Conservation (phyloP, 2,113 vertebrate species). For the Canis aureus region DNA sequence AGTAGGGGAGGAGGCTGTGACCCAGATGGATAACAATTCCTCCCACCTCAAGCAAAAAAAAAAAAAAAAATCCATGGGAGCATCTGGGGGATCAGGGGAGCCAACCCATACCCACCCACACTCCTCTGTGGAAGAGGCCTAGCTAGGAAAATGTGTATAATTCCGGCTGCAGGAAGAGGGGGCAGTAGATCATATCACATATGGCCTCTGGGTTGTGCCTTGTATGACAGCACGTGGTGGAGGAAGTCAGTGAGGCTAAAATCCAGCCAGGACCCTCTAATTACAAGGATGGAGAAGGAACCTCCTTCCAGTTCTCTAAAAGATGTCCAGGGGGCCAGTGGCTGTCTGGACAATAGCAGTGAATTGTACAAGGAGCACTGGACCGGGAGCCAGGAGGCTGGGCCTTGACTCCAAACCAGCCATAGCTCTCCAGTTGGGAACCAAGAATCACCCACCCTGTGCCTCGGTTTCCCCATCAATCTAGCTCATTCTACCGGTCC, state of each 20-base stretch:
- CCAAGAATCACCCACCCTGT: not conserved
- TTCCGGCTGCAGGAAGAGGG: not conserved
- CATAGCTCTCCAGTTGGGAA: not conserved
- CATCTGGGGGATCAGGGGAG: not conserved
- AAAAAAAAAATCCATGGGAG: not conserved
- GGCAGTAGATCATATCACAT: not conserved
- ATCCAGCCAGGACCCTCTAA: not conserved
- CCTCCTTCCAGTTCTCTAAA: not conserved
- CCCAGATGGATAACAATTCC: not conserved
- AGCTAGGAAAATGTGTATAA: not conserved
- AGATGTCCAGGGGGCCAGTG: fast-evolving
- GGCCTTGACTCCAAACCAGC: not conserved
- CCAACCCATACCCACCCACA: not conserved
- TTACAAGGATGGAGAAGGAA: not conserved
- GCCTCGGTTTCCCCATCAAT: not conserved
- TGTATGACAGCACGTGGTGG: not conserved
- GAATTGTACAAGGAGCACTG: not conserved
- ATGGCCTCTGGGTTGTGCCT: not conserved
- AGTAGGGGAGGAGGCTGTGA: not conserved
- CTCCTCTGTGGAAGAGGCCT: not conserved
- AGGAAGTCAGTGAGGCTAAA: not conserved
- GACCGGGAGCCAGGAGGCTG: not conserved
- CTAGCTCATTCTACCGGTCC: not conserved
- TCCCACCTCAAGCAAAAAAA: not conserved
- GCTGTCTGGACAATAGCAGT: not conserved